These are phyloP conservation scores for Acleris emargana DNA, from an alignment of 2,888 invertebrate genomes.

Conservation along the genomic window DNA sequence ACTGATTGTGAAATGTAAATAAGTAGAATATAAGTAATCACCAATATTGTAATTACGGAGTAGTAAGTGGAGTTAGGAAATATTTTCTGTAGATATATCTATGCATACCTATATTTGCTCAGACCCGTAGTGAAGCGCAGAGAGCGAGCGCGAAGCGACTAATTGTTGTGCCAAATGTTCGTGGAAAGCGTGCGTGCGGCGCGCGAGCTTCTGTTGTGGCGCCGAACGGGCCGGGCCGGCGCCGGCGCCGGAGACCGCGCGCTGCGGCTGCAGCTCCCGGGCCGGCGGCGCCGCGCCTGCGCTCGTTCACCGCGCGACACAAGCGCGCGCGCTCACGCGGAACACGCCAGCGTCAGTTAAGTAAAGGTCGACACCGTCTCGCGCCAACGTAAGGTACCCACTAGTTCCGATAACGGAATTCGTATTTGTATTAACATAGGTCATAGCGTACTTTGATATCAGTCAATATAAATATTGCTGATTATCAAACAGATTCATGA, in stretches of 20 bases:
- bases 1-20: constrained; percentile 83
- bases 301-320: no score
- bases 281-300: no score
- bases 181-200: constrained; percentile 52
- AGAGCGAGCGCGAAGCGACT: constrained; percentile 73
- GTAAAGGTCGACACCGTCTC: no score
- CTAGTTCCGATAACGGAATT: constrained; percentile 11
- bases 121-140: constrained; percentile 67
- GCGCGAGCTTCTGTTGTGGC: no score
- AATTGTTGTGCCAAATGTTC: constrained; percentile 78
- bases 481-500: constrained; percentile 52
- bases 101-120: constrained; percentile 83
- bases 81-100: constrained; percentile 74
- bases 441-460: constrained; percentile 38
- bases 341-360: constrained; percentile 41
- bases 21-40: constrained; percentile 76
- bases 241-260: no score
- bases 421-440: constrained; percentile 22
- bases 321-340: no score
- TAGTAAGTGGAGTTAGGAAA: constrained; percentile 63
- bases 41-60: constrained; percentile 69
- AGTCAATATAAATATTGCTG: constrained; percentile 62
- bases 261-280: no score
- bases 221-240: no score
- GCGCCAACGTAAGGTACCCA: background rate